Conservation (phyloP, 64 coral and sea anemone species). For the Acropora yongei region DNA sequence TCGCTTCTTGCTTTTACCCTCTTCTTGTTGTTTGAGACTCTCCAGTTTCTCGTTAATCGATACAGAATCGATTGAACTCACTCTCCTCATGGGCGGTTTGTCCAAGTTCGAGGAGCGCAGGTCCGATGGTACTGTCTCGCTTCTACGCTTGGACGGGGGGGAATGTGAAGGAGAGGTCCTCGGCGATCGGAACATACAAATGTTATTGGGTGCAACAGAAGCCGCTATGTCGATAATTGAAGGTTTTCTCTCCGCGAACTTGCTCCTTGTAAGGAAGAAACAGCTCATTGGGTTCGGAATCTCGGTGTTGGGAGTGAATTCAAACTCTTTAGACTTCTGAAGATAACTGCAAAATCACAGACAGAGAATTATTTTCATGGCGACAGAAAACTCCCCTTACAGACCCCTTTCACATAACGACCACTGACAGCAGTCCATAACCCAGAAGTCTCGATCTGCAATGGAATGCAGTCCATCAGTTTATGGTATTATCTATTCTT, state of each 20-base stretch:
- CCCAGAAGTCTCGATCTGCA: not conserved
- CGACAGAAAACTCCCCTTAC: too few relatives aligned
- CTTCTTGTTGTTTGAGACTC: not conserved
- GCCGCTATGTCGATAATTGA: constrained; percentile 70
- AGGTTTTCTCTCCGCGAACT: constrained; percentile 12
- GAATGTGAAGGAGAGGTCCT: constrained; percentile 62
- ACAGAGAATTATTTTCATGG: not conserved
- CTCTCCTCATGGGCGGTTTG: not conserved
- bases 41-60: constrained; percentile 15
- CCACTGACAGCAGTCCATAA: too few relatives aligned
- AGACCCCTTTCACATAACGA: too few relatives aligned
- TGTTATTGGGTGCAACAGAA: constrained; percentile 72
- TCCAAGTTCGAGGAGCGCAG: constrained; percentile 10
- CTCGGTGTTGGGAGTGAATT: constrained; percentile 57
- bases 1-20: constrained; percentile 29
- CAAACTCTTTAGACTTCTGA: constrained; percentile 37
- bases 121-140: constrained; percentile 54
- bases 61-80: constrained; percentile 46
- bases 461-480: too few relatives aligned
- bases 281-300: constrained; percentile 70
- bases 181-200: constrained; percentile 78
- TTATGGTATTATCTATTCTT: too few relatives aligned
- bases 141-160: constrained; percentile 34
- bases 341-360: not conserved
- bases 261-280: constrained; percentile 74